Evolutionary conservation across 2,113 vertebrate species (phyloP).

Genomic region (Lutjanus erythropterus): DNA sequence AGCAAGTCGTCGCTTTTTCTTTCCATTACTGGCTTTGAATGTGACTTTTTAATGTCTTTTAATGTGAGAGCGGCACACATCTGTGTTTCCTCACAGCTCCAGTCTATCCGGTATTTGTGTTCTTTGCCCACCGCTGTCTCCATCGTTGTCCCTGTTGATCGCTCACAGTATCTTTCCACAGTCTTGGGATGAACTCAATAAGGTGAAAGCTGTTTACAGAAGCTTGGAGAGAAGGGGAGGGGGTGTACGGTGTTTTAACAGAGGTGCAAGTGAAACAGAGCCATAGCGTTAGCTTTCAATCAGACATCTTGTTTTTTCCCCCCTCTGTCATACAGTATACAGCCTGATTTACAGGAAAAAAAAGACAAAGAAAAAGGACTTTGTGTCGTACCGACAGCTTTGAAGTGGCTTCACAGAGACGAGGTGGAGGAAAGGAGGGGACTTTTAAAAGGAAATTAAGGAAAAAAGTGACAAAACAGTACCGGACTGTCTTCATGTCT

Average conservation of each 20-base stretch:
- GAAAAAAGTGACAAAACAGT: constrained; percentile 77
- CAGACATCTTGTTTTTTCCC: constrained; percentile 28
- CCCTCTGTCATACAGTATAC: constrained; percentile 22
- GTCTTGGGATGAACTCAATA: constrained; percentile 44
- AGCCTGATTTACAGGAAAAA: constrained; percentile 29
- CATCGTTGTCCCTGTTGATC: constrained; percentile 12
- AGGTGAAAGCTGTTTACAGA: constrained; percentile 53
- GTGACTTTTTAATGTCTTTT: constrained; percentile 57
- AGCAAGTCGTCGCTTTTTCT: constrained; percentile 54
- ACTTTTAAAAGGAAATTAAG: constrained; percentile 49
- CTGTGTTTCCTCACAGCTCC: constrained; percentile 54
- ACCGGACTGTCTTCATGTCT: constrained; percentile 87
- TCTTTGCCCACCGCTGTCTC: constrained; percentile 38
- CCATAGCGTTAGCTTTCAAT: constrained; percentile 30
- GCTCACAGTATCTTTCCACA: constrained; percentile 51
- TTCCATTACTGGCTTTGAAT: constrained; percentile 42
- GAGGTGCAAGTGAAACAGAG: constrained; percentile 31
- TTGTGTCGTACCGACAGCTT: constrained; percentile 81
- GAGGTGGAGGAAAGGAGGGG: constrained; percentile 58
- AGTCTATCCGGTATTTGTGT: constrained; percentile 49
- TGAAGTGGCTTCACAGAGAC: constrained; percentile 68
- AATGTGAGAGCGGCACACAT: constrained; percentile 48
- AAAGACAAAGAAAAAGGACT: constrained; percentile 18
- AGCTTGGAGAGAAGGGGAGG: constrained; percentile 25
- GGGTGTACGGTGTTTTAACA: constrained; percentile 40